A percentile compares a stretch with the other conserved stretches of the same genome.
phyloP scores from a whole-genome alignment of 1,140 invertebrate genomes.

The Adelges cooleyi region DNA sequence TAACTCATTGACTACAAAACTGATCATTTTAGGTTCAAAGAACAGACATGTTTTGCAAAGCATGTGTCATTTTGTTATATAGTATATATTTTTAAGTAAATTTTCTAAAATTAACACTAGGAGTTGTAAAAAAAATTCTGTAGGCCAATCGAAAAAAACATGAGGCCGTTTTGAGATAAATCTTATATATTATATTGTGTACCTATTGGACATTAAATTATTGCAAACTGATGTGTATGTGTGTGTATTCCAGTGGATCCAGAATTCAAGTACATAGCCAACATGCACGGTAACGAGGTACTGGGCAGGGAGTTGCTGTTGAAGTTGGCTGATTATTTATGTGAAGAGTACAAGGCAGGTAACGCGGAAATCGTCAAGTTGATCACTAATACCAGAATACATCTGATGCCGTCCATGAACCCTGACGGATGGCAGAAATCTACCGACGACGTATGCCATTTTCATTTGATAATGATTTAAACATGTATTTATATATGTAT shows the following conservation, averaged over 20 bases:
- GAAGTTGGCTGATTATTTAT: slow-evolving; percentile 74
- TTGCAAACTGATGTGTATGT: too few species aligned
- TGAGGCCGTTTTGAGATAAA: too few species aligned
- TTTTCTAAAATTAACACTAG: too few species aligned
- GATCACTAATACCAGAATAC: slow-evolving; percentile 71
- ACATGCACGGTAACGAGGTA: slow-evolving; percentile 96
- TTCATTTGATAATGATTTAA: background rate
- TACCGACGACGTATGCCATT: slow-evolving; percentile 36
- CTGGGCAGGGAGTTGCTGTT: slow-evolving; percentile 77
- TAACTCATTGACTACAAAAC: too few species aligned
- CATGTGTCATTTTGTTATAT: too few species aligned
- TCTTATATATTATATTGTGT: too few species aligned
- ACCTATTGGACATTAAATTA: too few species aligned
- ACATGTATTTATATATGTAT: background rate
- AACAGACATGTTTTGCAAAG: too few species aligned
- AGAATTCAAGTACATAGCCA: slow-evolving; percentile 86
- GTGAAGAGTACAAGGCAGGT: slow-evolving; percentile 61
- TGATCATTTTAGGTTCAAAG: too few species aligned
- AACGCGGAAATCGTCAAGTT: slow-evolving; percentile 61
- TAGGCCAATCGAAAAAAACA: too few species aligned
- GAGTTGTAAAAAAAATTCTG: too few species aligned
- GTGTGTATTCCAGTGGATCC: slow-evolving; percentile 58
- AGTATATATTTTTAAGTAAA: too few species aligned
- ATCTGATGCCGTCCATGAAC: slow-evolving; percentile 93
- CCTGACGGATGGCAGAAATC: slow-evolving; percentile 90